Conservation (phyloP, 1,140 invertebrate genomes). For the Drosophila orosa region DNA sequence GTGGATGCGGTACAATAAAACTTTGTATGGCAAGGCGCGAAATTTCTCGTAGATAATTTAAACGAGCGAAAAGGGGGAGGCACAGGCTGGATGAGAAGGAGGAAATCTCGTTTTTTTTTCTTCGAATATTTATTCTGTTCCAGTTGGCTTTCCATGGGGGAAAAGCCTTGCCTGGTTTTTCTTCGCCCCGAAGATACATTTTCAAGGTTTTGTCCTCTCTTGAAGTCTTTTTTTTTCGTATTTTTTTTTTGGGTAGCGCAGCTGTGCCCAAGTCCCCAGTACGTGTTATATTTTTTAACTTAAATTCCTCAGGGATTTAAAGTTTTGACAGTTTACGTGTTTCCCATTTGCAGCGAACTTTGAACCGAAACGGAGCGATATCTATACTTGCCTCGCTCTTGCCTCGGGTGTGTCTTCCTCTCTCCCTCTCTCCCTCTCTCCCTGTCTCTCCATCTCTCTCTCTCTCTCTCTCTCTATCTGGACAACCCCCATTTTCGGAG, state of each 20-base stretch:
- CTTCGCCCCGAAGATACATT: conserved; percentile 64
- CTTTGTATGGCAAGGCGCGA: conserved; percentile 76
- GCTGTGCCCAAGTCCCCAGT: conserved; percentile 65
- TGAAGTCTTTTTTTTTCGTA: conserved; percentile 39
- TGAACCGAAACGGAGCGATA: conserved; percentile 57
- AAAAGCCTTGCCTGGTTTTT: conserved; percentile 34
- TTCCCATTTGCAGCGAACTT: conserved; percentile 78
- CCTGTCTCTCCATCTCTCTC: conserved; percentile 1
- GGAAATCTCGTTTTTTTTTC: conserved; percentile 54
- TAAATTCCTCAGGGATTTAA: conserved; percentile 81
- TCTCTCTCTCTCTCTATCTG: conserved; percentile 4
- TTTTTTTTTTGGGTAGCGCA: conserved; percentile 51
- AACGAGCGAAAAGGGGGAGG: conserved; percentile 35
- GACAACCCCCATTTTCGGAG: conserved; percentile 47
- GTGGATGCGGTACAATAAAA: conserved; percentile 70
- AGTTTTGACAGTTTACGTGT: conserved; percentile 83
- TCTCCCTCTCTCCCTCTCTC: neutral
- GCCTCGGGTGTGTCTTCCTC: conserved; percentile 8
- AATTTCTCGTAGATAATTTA: conserved; percentile 79
- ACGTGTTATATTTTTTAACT: conserved; percentile 83
- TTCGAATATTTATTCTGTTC: conserved; percentile 53
- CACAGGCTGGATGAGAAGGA: neutral
- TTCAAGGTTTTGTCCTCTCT: conserved; percentile 70
- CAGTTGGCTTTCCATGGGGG: conserved; percentile 44
- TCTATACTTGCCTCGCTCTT: conserved; percentile 15